Evolutionary conservation across 2,797 vertebrate genomes (phyloP).

Genomic region (Hozukius guyotensis): DNA sequence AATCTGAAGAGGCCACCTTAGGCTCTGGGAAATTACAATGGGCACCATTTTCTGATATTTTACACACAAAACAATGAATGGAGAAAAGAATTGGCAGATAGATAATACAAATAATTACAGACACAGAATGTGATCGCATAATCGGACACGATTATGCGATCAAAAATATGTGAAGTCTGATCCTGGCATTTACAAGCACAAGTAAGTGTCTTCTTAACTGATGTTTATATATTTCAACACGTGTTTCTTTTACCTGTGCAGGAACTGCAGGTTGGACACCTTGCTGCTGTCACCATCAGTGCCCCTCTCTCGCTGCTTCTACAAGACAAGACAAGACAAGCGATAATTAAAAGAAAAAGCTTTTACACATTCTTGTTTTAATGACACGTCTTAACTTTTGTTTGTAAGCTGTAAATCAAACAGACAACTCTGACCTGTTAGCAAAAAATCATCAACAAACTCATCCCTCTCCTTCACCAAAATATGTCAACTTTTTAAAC

Average conservation of each 20-base stretch:
- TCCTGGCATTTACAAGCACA: not conserved
- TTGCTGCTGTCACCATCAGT: slow-evolving; percentile 90
- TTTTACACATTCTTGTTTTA: not conserved
- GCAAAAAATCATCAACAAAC: not conserved
- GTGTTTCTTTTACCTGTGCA: slow-evolving; percentile 89
- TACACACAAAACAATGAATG: too few relatives aligned
- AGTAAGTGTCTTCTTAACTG: not conserved
- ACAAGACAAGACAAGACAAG: slow-evolving; percentile 25
- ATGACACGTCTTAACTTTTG: not conserved
- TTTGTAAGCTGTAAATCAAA: not conserved
- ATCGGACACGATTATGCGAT: too few relatives aligned
- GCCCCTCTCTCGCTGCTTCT: slow-evolving; percentile 93
- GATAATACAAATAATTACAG: not conserved
- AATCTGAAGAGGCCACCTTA: not conserved
- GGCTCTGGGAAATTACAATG: not conserved
- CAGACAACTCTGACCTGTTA: not conserved
- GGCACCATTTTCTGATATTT: not conserved
- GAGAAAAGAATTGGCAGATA: not conserved
- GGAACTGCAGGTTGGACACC: slow-evolving; percentile 94
- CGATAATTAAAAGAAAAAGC: not conserved
- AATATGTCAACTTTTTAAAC: not conserved
- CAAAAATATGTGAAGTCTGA: not conserved
- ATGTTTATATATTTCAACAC: not conserved
- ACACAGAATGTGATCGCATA: not conserved
- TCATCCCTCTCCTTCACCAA: not conserved